These are phyloP conservation scores for Pomacea maculata DNA, from an alignment of 1,140 invertebrate species.

Conservation along the genomic window DNA sequence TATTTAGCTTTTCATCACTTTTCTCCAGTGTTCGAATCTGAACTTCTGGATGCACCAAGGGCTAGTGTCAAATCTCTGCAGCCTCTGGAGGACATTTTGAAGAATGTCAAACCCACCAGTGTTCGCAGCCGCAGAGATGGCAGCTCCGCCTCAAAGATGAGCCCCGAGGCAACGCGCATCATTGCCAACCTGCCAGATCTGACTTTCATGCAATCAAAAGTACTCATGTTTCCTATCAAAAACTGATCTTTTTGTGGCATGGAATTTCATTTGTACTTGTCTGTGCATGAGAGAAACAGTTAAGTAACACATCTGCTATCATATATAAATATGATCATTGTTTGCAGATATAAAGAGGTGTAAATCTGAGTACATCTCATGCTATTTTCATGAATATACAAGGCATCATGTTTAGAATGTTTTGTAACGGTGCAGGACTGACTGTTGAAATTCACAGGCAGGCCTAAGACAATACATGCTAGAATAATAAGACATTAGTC, in stretches of 20 bases:
- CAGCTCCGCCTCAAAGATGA: constrained; percentile 25
- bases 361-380: not conserved
- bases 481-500: not conserved
- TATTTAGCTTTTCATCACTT: constrained; percentile 5
- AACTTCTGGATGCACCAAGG: constrained; percentile 40
- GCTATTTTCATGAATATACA: not conserved
- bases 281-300: not conserved
- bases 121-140: constrained; percentile 35
- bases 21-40: constrained; percentile 54
- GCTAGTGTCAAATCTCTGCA: constrained; percentile 45
- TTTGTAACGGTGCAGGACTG: not conserved
- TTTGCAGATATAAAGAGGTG: not conserved
- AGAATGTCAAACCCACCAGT: constrained; percentile 50
- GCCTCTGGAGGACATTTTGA: constrained; percentile 57
- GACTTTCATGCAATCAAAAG: constrained; percentile 60
- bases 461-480: not conserved
- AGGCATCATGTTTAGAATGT: not conserved
- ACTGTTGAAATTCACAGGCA: not conserved
- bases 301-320: not conserved
- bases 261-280: not conserved
- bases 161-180: constrained; percentile 45
- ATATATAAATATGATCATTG: not conserved
- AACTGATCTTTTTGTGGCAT: constrained; percentile 20
- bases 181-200: constrained; percentile 54
- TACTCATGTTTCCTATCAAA: constrained; percentile 61